These are phyloP conservation scores for Ibidorhyncha struthersii DNA, from an alignment of 2,113 vertebrate species.

Conservation along the genomic window DNA sequence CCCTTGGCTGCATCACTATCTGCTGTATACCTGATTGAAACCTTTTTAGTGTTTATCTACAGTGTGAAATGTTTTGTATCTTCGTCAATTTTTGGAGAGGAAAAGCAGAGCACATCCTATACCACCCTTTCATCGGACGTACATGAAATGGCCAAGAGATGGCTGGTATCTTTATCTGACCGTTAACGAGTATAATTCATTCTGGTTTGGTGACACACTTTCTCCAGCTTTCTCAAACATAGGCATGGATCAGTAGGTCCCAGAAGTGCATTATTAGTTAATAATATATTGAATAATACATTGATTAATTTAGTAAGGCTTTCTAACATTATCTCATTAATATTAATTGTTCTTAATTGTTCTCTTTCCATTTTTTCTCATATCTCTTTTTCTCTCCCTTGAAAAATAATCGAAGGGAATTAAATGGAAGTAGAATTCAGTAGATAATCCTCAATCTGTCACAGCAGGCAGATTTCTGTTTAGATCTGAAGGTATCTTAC, in stretches of 20 bases:
- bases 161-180: neutral
- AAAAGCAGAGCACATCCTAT: neutral
- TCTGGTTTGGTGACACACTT: neutral
- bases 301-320: neutral
- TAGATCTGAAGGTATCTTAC: constrained; percentile 39
- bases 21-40: neutral
- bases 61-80: neutral
- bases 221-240: neutral
- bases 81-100: neutral
- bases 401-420: constrained; percentile 32
- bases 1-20: neutral
- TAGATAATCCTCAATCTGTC: constrained; percentile 58
- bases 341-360: neutral
- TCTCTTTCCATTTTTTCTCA: neutral
- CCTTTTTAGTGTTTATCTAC: neutral
- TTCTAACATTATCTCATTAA: neutral
- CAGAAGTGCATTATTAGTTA: neutral
- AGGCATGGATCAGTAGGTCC: neutral
- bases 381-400: neutral
- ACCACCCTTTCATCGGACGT: neutral
- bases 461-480: constrained; percentile 39
- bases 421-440: constrained; percentile 37
- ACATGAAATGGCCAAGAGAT: neutral
- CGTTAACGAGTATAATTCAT: neutral
- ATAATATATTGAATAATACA: neutral